Evolutionary conservation across 2,113 vertebrate genomes (phyloP).

Genomic region (Acanthisitta chloris): DNA sequence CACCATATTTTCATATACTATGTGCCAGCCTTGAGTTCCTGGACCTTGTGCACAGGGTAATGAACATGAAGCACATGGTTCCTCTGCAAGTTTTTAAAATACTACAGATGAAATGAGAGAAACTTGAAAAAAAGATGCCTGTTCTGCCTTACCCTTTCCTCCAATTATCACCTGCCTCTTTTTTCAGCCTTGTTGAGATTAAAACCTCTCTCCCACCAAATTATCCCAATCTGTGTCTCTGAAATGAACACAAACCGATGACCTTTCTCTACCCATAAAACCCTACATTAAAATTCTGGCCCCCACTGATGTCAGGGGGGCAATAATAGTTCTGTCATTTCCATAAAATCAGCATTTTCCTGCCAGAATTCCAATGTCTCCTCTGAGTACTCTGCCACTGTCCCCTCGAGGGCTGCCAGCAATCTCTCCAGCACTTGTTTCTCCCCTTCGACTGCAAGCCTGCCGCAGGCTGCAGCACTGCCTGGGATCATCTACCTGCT

Average conservation of each 20-base stretch:
- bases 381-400: not conserved
- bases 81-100: not conserved
- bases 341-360: constrained; percentile 22
- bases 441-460: not conserved
- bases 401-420: not conserved
- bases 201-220: not conserved
- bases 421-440: not conserved
- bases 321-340: not conserved
- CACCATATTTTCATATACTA: rapidly evolving
- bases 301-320: not conserved
- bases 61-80: not conserved
- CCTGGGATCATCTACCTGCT: not conserved
- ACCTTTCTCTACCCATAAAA: not conserved
- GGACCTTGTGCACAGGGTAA: not conserved
- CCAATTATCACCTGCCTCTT: not conserved
- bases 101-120: not conserved
- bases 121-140: not conserved
- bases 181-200: not conserved
- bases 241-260: not conserved
- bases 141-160: not conserved
- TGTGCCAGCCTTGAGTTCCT: not conserved
- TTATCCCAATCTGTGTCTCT: not conserved
- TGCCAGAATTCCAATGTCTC: not conserved
- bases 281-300: not conserved
- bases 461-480: not conserved